Percentiles rank a stretch among this genome's conserved stretches.
These are phyloP conservation scores for Drosophila sp. DNA, from an alignment of 1,140 invertebrate genomes.

Conservation along the genomic window DNA sequence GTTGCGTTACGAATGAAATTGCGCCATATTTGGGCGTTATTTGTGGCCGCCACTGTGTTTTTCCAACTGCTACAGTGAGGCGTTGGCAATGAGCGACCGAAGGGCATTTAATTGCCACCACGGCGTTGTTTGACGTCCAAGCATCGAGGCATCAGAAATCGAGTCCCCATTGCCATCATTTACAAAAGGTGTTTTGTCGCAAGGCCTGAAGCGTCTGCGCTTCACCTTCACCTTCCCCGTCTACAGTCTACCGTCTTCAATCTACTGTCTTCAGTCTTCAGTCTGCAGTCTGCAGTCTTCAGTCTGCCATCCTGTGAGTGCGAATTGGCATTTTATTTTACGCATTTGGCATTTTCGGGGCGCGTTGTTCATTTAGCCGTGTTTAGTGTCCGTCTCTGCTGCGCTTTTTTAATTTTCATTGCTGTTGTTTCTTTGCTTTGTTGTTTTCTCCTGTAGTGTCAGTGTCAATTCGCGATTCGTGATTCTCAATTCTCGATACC, in stretches of 20 bases:
- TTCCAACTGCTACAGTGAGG: slow-evolving; percentile 34
- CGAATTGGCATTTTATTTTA: slow-evolving; percentile 82
- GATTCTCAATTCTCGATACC: not conserved
- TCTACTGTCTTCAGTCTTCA: not conserved
- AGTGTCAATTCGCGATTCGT: slow-evolving; percentile 4
- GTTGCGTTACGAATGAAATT: slow-evolving; percentile 78
- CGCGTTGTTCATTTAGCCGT: slow-evolving; percentile 72
- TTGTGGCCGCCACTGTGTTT: slow-evolving; percentile 54
- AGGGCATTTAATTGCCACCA: slow-evolving; percentile 80
- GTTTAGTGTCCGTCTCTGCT: slow-evolving; percentile 74
- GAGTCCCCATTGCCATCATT: slow-evolving; percentile 16
- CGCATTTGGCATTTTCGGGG: slow-evolving; percentile 77
- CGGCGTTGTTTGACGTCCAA: slow-evolving; percentile 68
- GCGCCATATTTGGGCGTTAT: slow-evolving; percentile 83
- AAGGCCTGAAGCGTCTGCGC: slow-evolving; percentile 6
- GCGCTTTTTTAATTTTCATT: slow-evolving; percentile 70
- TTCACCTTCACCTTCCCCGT: slow-evolving; percentile 28
- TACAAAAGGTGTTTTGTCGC: slow-evolving; percentile 70
- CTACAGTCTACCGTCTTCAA: not conserved
- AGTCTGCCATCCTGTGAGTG: slow-evolving; percentile 42
- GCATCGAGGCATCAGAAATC: slow-evolving; percentile 61
- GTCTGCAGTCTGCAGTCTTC: not conserved
- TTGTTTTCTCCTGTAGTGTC: slow-evolving; percentile 6
- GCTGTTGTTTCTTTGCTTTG: slow-evolving; percentile 18
- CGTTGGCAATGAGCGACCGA: slow-evolving; percentile 66